These are phyloP conservation scores for Melanotaenia maccullochi DNA, from an alignment of 2,797 vertebrate species.

Conservation along the genomic window DNA sequence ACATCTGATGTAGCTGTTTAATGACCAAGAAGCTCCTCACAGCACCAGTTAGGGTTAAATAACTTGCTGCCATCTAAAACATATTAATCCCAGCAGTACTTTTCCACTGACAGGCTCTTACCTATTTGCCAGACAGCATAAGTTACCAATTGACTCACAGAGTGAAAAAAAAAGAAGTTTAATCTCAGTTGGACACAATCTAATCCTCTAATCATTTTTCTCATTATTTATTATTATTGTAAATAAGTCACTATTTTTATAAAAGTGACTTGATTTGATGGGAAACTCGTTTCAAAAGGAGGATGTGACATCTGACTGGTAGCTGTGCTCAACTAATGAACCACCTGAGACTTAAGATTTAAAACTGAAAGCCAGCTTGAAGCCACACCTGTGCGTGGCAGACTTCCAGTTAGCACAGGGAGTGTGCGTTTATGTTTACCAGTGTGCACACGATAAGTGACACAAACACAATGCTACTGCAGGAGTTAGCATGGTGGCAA, in stretches of 20 bases:
- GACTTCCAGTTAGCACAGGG: constrained; percentile 74
- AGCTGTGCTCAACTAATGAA: constrained; percentile 16
- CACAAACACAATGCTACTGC: constrained; percentile 38
- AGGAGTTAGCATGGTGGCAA: neutral
- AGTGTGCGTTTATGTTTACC: constrained; percentile 62
- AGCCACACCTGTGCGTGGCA: constrained; percentile 79
- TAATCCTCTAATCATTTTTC: neutral
- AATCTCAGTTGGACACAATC: neutral
- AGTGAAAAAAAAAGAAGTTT: neutral
- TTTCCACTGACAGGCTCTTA: neutral
- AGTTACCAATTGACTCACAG: neutral
- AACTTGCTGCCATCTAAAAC: neutral
- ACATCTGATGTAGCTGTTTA: neutral
- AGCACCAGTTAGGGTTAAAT: neutral
- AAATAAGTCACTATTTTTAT: neutral
- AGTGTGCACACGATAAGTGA: constrained; percentile 21
- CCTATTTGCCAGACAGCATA: neutral
- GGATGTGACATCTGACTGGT: constrained; percentile 15
- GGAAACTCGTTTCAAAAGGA: constrained; percentile 1
- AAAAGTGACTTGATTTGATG: neutral
- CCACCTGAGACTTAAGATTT: constrained; percentile 21
- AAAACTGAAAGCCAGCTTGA: constrained; percentile 51
- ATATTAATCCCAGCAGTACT: neutral
- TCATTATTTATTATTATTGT: neutral
- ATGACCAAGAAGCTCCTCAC: neutral